A percentile compares a stretch with the other conserved stretches of the same genome.
phyloP scores from a whole-genome alignment of 1,140 invertebrate species.

The Heliothis subflexa region DNA sequence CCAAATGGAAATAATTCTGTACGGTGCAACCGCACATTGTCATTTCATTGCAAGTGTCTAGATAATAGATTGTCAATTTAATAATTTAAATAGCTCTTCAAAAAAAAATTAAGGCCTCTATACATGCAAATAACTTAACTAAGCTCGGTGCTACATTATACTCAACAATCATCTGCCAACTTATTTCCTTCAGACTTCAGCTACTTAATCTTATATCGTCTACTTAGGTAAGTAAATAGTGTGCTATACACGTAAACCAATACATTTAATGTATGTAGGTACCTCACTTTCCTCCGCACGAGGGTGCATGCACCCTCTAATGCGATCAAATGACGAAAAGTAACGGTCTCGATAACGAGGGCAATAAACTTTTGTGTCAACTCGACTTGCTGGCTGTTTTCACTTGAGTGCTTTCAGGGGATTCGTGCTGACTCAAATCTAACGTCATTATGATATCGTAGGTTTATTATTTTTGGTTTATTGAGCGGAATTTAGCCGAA shows the following conservation, averaged over 20 bases:
- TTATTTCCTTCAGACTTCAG: too few relatives aligned
- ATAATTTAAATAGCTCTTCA: too few relatives aligned
- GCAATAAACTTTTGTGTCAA: constrained; percentile 74
- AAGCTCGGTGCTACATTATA: too few relatives aligned
- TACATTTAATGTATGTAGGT: not conserved
- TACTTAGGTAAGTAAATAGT: not conserved
- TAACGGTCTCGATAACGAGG: constrained; percentile 82
- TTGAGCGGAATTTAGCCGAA: not conserved
- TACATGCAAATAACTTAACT: too few relatives aligned
- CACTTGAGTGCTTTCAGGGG: constrained; percentile 75
- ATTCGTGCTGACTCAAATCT: constrained; percentile 1
- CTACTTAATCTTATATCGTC: not conserved
- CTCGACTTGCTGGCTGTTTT: constrained; percentile 72
- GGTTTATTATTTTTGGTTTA: constrained; percentile 17
- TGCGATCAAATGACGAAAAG: constrained; percentile 83
- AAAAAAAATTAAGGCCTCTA: too few relatives aligned
- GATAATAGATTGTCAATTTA: too few relatives aligned
- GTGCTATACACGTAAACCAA: not conserved
- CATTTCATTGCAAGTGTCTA: too few relatives aligned
- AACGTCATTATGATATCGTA: constrained; percentile 8
- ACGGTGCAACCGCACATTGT: too few relatives aligned
- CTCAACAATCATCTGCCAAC: too few relatives aligned
- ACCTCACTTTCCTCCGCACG: constrained; percentile 12
- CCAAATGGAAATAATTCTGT: too few relatives aligned
- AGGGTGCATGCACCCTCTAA: constrained; percentile 72